These are phyloP conservation scores for Pangasianodon hypophthalmus DNA, from an alignment of 2,113 vertebrate genomes.

Conservation along the genomic window DNA sequence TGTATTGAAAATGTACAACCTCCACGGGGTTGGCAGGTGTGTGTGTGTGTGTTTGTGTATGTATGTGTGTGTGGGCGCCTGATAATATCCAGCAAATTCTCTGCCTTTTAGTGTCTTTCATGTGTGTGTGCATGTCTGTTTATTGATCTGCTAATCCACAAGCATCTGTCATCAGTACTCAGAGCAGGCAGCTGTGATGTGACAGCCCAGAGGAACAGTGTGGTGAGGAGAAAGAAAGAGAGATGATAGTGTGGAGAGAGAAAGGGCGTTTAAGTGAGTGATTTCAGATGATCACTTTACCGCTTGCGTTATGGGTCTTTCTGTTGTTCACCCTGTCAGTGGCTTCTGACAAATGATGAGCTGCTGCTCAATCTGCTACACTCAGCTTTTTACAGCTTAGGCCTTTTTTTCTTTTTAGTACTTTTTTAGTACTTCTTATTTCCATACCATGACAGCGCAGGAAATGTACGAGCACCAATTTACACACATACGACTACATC, in stretches of 20 bases:
- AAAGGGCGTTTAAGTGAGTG: background rate
- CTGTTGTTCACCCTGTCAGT: conserved; percentile 23
- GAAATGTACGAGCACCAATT: background rate
- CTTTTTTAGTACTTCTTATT: conserved; percentile 15
- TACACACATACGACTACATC: background rate
- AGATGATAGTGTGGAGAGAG: background rate
- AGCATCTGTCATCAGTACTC: conserved; percentile 26
- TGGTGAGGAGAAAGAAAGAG: conserved; percentile 2
- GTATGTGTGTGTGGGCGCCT: background rate
- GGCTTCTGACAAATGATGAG: conserved; percentile 26
- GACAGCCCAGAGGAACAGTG: conserved; percentile 9
- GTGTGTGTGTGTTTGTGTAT: conserved; percentile 5
- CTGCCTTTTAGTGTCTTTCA: background rate
- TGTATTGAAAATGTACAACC: background rate
- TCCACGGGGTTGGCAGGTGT: background rate
- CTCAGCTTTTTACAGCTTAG: conserved; percentile 15
- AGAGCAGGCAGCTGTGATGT: conserved; percentile 5
- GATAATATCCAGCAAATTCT: background rate
- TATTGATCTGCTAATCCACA: conserved; percentile 32
- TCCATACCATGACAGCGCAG: conserved; percentile 1
- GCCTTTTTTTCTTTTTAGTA: conserved; percentile 1
- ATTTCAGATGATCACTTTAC: conserved; percentile 22
- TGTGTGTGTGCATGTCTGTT: conserved; percentile 7
- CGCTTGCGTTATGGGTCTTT: background rate
- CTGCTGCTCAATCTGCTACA: background rate